Evolutionary conservation across 2,888 invertebrate species (phyloP).

Genomic region (Limnephilus auricula): DNA sequence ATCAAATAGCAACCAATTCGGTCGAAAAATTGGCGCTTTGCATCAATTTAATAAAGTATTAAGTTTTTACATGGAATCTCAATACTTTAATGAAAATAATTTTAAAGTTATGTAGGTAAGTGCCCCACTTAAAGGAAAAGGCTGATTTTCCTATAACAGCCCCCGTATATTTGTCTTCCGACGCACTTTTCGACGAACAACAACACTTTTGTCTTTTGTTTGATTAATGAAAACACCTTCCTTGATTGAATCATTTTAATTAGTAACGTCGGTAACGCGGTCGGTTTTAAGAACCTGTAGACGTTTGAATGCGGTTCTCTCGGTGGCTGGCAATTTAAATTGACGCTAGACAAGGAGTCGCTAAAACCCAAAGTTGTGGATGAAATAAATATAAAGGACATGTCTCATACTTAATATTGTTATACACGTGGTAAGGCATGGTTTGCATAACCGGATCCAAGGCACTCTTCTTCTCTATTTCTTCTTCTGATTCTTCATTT

Average conservation of each 20-base stretch:
- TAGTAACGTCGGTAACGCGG: not conserved
- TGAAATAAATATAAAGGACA: not conserved
- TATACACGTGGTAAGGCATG: too few relatives aligned
- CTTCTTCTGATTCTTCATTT: too few relatives aligned
- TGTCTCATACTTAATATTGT: not conserved
- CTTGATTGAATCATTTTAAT: constrained; percentile 12
- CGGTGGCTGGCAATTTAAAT: constrained; percentile 35
- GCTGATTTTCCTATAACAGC: not conserved
- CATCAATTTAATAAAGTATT: not conserved
- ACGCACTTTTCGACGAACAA: not conserved
- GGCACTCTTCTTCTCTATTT: too few relatives aligned
- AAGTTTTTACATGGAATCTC: not conserved
- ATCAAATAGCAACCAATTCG: not conserved
- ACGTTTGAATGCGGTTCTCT: constrained; percentile 28
- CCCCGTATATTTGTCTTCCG: not conserved
- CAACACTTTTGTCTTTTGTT: not conserved
- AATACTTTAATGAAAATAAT: not conserved
- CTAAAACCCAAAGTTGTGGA: not conserved
- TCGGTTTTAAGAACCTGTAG: constrained; percentile 7
- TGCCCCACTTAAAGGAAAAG: not conserved
- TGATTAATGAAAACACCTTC: constrained; percentile 2
- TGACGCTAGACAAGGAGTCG: constrained; percentile 8
- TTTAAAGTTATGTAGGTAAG: not conserved
- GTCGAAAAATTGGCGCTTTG: not conserved
- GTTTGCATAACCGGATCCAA: too few relatives aligned